These are phyloP conservation scores for Eupristina koningsbergeri DNA, from an alignment of 1,140 invertebrate species.

Conservation along the genomic window DNA sequence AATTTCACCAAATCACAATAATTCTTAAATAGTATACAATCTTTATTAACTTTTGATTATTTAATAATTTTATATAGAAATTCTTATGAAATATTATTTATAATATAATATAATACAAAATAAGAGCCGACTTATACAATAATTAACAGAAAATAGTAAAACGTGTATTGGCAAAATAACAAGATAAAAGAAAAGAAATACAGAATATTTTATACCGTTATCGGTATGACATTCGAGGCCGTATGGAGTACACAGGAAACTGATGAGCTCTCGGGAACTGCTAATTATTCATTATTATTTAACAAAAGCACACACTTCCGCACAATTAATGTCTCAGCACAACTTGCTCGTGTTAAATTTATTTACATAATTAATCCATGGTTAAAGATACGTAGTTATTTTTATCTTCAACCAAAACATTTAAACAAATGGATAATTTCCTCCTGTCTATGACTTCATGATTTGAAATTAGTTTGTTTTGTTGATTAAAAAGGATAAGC, in stretches of 20 bases:
- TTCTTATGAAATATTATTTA: neutral
- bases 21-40: neutral
- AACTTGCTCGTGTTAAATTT: neutral
- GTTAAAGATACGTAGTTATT: neutral
- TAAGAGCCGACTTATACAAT: neutral
- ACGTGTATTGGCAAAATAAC: neutral
- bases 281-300: constrained; percentile 42
- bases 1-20: neutral
- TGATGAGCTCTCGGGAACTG: neutral
- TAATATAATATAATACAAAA: no score
- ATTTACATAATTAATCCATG: neutral
- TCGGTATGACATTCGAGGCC: constrained; percentile 22
- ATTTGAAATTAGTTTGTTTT: neutral
- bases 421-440: neutral
- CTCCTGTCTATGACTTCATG: neutral
- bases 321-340: neutral
- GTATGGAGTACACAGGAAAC: constrained; percentile 31
- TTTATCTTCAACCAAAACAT: neutral
- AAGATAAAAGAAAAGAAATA: constrained; percentile 12
- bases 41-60: neutral
- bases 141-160: neutral
- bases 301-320: neutral
- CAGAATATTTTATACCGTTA: constrained; percentile 10
- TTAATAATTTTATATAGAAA: neutral
- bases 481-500: neutral